Conservation (phyloP, 2,113 vertebrate genomes). For the Cavia porcellus region DNA sequence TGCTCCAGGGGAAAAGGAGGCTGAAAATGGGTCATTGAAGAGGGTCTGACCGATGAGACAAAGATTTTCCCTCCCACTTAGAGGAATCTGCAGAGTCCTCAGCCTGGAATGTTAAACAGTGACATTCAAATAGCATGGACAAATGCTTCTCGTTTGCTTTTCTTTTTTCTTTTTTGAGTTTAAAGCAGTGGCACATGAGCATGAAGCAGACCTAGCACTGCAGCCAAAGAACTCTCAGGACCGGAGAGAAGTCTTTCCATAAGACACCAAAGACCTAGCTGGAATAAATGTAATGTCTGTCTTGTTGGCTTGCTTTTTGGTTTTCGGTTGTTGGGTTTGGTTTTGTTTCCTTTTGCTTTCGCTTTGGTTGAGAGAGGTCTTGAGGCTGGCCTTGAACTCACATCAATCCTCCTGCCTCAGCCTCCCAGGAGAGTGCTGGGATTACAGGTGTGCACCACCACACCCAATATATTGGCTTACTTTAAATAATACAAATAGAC, state of each 20-base stretch:
- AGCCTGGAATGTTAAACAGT: slow-evolving; percentile 53
- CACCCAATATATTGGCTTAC: background rate
- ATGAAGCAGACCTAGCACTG: background rate
- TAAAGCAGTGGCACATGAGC: background rate
- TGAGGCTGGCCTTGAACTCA: background rate
- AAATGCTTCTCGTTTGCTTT: background rate
- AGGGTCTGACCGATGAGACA: slow-evolving; percentile 35
- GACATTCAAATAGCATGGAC: slow-evolving; percentile 31
- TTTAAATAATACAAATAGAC: background rate
- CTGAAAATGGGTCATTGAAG: slow-evolving; percentile 67
- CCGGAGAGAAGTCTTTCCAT: slow-evolving; percentile 18
- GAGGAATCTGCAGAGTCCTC: slow-evolving; percentile 61
- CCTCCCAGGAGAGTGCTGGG: background rate
- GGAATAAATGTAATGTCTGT: background rate
- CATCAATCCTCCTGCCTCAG: background rate
- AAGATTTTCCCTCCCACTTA: slow-evolving; percentile 58
- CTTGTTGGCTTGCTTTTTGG: background rate
- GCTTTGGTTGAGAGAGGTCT: background rate
- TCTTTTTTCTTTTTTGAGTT: background rate
- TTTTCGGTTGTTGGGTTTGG: too few relatives aligned
- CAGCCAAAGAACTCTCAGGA: background rate
- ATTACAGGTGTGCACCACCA: background rate
- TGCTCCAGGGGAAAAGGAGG: slow-evolving; percentile 47
- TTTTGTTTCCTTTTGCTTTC: background rate
- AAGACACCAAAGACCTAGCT: slow-evolving; percentile 41